Percentiles rank a stretch among this genome's conserved stretches.
Conservation (phyloP, 2,888 invertebrate genomes). For the Papilio protenor region DNA sequence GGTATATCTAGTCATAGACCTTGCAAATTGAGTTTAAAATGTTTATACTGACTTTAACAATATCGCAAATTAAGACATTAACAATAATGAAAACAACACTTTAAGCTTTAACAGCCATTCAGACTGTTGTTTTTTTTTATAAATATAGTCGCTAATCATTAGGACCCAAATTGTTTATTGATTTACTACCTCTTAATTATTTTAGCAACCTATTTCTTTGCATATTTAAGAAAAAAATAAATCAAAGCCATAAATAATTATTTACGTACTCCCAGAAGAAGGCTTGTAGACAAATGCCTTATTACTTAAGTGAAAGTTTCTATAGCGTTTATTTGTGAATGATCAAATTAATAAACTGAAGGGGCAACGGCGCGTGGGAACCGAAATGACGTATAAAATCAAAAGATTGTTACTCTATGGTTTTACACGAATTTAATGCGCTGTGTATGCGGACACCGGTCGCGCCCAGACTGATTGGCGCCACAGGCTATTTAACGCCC, state of each 20-base stretch:
- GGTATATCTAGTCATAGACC: background rate
- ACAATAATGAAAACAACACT: background rate
- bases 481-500: constrained; percentile 55
- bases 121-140: background rate
- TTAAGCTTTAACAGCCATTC: background rate
- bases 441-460: constrained; percentile 48
- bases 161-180: background rate
- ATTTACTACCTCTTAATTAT: background rate
- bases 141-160: background rate
- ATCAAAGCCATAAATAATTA: constrained; percentile 52
- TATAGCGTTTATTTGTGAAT: constrained; percentile 67
- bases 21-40: background rate
- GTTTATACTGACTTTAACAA: background rate
- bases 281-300: constrained; percentile 53
- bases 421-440: constrained; percentile 27
- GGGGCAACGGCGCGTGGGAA: constrained; percentile 64
- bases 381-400: background rate
- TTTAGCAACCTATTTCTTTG: constrained; percentile 53
- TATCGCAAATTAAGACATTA: background rate
- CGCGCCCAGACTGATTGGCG: constrained; percentile 77
- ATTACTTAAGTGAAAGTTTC: constrained; percentile 75
- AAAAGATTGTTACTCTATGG: constrained; percentile 23
- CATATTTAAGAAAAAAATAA: constrained; percentile 40
- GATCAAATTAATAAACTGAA: constrained; percentile 63
- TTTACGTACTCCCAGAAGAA: constrained; percentile 61